These are phyloP conservation scores for Cydia fagiglandana DNA, from an alignment of 1,140 invertebrate species.

Conservation along the genomic window DNA sequence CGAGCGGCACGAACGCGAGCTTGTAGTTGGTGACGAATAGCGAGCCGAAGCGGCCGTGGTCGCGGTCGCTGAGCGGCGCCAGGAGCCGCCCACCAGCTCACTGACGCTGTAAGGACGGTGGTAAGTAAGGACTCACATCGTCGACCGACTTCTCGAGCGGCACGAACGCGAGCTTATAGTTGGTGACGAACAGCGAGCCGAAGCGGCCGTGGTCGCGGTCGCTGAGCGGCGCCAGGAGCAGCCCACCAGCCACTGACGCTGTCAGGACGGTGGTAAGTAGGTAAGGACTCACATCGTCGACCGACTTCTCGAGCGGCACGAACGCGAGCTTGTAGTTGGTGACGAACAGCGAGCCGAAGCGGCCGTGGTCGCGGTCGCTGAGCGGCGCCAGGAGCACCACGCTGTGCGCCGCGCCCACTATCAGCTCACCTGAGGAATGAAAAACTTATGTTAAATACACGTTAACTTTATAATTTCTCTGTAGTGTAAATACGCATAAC, in stretches of 20 bases:
- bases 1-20: constrained; percentile 88
- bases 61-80: constrained; percentile 87
- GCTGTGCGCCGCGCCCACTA: constrained; percentile 88
- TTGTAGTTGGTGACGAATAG: constrained; percentile 94
- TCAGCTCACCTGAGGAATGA: constrained; percentile 83
- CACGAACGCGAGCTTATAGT: constrained; percentile 92
- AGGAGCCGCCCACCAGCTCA: constrained; percentile 89
- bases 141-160: constrained; percentile 79
- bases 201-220: constrained; percentile 87
- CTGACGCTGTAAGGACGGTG: background rate
- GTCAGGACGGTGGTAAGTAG: no score
- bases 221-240: background rate
- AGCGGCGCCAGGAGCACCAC: constrained; percentile 90
- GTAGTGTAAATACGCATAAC: no score
- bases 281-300: constrained; percentile 53
- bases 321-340: constrained; percentile 94
- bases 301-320: constrained; percentile 82
- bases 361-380: constrained; percentile 87
- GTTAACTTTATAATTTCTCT: no score
- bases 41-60: constrained; percentile 87
- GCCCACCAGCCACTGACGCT: no score
- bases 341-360: constrained; percentile 88
- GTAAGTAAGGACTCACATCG: constrained; percentile 52
- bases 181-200: constrained; percentile 90
- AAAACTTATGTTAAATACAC: no score